These are phyloP conservation scores for Nesoenas mayeri DNA, from an alignment of 2,113 vertebrate genomes.

Conservation along the genomic window DNA sequence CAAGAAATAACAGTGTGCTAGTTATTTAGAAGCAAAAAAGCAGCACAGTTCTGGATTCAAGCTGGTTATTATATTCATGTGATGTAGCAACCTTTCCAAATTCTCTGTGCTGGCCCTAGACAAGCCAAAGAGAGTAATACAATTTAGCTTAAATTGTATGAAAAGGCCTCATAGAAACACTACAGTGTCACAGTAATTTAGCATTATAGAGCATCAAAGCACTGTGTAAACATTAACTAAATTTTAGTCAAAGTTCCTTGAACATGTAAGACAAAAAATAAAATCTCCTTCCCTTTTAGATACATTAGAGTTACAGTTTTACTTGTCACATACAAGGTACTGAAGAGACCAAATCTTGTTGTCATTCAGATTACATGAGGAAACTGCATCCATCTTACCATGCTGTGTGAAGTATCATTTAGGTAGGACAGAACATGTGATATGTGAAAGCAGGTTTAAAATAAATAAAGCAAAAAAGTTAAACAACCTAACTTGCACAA, in stretches of 20 bases:
- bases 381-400: not conserved
- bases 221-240: not conserved
- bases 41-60: not conserved
- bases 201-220: not conserved
- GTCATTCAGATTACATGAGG: not conserved
- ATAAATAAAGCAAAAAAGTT: not conserved
- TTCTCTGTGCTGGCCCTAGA: not conserved
- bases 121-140: not conserved
- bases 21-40: not conserved
- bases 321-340: not conserved
- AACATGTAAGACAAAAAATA: not conserved
- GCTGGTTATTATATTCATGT: not conserved
- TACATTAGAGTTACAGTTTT: not conserved
- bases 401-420: not conserved
- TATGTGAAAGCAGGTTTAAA: not conserved
- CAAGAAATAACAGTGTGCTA: not conserved
- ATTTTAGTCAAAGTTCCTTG: not conserved
- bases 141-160: not conserved
- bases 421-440: not conserved
- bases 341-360: not conserved
- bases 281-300: not conserved
- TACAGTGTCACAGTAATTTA: not conserved
- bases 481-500: not conserved
- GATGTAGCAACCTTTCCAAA: not conserved
- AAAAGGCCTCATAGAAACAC: not conserved